Base-by-base conservation (phyloP, 1,140 invertebrate genomes). In the Drosophila micromelanica region DNA sequence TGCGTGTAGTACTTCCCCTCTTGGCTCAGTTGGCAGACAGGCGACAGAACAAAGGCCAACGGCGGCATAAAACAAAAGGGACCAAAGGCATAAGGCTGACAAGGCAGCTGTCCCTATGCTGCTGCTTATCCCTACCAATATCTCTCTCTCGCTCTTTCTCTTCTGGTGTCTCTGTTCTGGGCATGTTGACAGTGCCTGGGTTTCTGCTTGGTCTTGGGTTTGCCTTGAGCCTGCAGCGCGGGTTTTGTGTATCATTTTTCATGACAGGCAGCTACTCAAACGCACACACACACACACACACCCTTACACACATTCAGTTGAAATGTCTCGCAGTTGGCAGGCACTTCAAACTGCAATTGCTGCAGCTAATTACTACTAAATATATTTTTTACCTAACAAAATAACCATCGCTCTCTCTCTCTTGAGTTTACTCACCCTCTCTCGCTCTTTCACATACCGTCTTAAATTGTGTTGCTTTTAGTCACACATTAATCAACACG, bases 41-140 rank as follows among this genome's bases (percentile, higher is more conserved):
- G 61, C 72, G 71, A 75, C 73, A 80, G 62, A 76, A 86, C 82
- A 86, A 86, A 87, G 84, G 78, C 71, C 82, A 80, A 56, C 56
- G 82, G 82, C 82, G 82, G 84, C 82, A 86, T 82, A 87, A 86
- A 86, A 86, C 84, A 86, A 86, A 86, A 86, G 82, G 78, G 61
- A 55, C 78, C 71, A 74, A 74, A 73, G 78, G 78, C 76, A 86
- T 76, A 75, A 82, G 78, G 75, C 84, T 89, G 75, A 78, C 73
- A 76, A 75, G 77, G 77, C 80, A 86, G 82, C 82, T 81, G 81
- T 65, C 81, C 69, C 49, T 48, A 52, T 56, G 9, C 42, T 52
- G 56, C 32, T 40, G 9, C 20, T 17, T 43, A n/a, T 40, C 27
- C 37, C 49, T 55, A 27, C 17, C 13, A 11, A 15, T 9, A 32